Conservation (phyloP, 64 coral and sea anemone species). For the Pocillopora damicornis region DNA sequence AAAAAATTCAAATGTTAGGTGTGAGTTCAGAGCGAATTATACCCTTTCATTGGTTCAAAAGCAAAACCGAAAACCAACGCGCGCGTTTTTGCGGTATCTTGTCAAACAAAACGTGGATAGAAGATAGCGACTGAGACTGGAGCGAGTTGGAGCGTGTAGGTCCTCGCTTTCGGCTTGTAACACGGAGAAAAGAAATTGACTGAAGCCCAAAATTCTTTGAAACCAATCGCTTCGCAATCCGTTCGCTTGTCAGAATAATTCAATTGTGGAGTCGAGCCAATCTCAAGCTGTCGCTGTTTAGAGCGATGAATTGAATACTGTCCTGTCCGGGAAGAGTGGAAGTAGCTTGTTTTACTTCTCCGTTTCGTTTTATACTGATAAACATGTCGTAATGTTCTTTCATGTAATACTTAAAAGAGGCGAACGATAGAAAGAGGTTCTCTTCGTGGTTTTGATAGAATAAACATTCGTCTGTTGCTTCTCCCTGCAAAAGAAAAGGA, state of each 20-base stretch:
- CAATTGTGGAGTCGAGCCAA: background rate
- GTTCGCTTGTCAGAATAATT: background rate
- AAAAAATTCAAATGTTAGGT: too few species aligned
- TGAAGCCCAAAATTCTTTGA: too few species aligned
- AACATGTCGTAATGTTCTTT: constrained; percentile 74
- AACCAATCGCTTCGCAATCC: background rate
- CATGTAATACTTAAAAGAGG: constrained; percentile 58
- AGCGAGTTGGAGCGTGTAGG: too few species aligned
- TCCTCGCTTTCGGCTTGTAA: too few species aligned
- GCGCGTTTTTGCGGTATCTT: too few species aligned
- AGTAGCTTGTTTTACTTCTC: constrained; percentile 44
- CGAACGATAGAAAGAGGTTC: constrained; percentile 78
- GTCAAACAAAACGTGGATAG: too few species aligned
- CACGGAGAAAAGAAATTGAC: too few species aligned
- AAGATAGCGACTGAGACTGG: too few species aligned
- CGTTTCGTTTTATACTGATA: constrained; percentile 68
- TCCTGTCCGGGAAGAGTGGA: constrained; percentile 58
- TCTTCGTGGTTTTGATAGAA: constrained; percentile 90
- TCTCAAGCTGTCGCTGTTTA: background rate
- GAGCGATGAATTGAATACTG: constrained; percentile 49
- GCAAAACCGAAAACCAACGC: too few species aligned
- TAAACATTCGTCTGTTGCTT: constrained; percentile 36
- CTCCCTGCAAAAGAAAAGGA: constrained; percentile 22
- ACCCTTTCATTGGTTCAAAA: too few species aligned
- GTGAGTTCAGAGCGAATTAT: too few species aligned